Evolutionary conservation across 1,140 invertebrate genomes (phyloP).

Genomic region (Rhopalosiphum padi): DNA sequence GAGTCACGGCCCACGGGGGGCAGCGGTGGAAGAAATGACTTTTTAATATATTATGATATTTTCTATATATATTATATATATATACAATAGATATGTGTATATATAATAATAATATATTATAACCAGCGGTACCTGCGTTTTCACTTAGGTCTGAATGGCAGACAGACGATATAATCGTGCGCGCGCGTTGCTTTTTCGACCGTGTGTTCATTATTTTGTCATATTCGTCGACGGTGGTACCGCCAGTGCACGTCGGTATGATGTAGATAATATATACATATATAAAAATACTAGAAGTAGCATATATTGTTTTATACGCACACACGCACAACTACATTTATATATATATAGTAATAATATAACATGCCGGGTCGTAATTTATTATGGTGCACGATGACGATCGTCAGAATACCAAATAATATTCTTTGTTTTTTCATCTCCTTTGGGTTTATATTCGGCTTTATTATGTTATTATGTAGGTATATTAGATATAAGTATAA

Average conservation of each 20-base stretch:
- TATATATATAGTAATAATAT: neutral
- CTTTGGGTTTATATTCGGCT: slow-evolving; percentile 28
- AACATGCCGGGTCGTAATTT: slow-evolving; percentile 33
- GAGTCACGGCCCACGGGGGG: neutral
- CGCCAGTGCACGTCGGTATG: neutral
- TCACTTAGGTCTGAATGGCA: neutral
- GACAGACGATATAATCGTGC: slow-evolving; percentile 35
- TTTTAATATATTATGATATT: slow-evolving; percentile 31
- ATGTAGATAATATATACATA: neutral
- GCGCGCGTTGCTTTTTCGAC: neutral
- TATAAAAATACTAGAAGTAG: neutral
- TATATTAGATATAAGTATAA: neutral
- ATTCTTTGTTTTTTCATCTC: neutral
- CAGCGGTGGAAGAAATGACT: slow-evolving; percentile 10
- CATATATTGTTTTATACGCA: neutral
- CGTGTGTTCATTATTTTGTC: slow-evolving; percentile 50
- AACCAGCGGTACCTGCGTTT: neutral
- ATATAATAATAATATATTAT: neutral
- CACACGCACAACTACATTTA: no score
- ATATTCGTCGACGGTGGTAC: slow-evolving; percentile 30
- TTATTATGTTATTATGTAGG: slow-evolving; percentile 6
- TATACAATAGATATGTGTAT: no score
- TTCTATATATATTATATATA: neutral
- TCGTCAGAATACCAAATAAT: slow-evolving; percentile 39
- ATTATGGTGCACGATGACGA: slow-evolving; percentile 5